These are phyloP conservation scores for Ectemnius continuus DNA, from an alignment of 2,888 invertebrate genomes.

Conservation along the genomic window DNA sequence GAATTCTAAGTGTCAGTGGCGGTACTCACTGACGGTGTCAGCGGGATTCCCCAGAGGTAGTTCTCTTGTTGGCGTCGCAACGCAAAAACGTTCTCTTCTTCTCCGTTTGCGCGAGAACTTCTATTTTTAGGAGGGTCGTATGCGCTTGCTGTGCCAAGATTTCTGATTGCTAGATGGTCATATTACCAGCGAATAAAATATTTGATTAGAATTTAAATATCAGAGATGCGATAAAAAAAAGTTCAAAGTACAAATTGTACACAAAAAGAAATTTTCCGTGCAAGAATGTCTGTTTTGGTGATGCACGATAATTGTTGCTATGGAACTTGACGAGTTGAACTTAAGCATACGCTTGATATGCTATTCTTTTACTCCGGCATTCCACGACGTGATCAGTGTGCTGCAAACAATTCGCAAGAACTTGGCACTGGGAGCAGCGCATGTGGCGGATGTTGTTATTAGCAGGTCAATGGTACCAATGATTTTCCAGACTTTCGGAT, in stretches of 20 bases:
- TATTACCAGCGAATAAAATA: conserved; percentile 25
- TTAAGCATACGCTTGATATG: not conserved
- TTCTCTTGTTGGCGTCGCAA: conserved; percentile 55
- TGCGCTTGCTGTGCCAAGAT: conserved; percentile 57
- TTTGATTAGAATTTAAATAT: no score
- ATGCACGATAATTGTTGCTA: not conserved
- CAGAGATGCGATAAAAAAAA: no score
- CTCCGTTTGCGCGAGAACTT: conserved; percentile 46
- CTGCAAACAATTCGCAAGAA: conserved; percentile 47
- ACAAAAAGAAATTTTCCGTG: not conserved
- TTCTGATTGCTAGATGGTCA: conserved; percentile 37
- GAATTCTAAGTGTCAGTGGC: conserved; percentile 16
- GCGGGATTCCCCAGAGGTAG: conserved; percentile 59
- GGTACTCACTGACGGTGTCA: conserved; percentile 28
- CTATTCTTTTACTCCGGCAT: not conserved
- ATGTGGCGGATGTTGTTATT: conserved; percentile 48
- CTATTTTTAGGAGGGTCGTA: conserved; percentile 65
- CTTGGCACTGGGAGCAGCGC: conserved; percentile 42
- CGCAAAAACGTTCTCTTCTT: conserved; percentile 66
- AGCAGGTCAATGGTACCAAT: conserved; percentile 46
- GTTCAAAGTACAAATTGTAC: not conserved
- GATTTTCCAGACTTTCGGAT: conserved; percentile 3
- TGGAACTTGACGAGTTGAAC: not conserved
- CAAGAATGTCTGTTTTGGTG: not conserved
- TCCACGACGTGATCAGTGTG: not conserved